Evolutionary conservation across 2,113 vertebrate species (phyloP).

Genomic region (Australoheros scitulus): DNA sequence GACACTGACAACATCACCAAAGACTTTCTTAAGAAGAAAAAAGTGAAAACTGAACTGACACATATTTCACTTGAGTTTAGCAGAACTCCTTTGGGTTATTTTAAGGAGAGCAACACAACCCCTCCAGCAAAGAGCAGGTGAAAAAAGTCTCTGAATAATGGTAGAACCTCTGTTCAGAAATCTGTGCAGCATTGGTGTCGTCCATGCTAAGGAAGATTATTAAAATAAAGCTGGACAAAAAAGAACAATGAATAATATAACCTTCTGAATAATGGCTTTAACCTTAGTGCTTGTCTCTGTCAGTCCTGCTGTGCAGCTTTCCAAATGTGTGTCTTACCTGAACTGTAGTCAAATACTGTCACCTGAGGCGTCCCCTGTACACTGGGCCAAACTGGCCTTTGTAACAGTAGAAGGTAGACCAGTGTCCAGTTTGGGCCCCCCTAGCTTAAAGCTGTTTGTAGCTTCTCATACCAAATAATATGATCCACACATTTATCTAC

Average conservation of each 20-base stretch:
- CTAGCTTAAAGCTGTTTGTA: neutral
- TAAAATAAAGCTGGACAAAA: neutral
- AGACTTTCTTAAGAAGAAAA: neutral
- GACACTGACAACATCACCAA: neutral
- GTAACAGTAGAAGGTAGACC: conserved; percentile 55
- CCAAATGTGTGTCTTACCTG: conserved; percentile 26
- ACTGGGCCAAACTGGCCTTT: conserved; percentile 45
- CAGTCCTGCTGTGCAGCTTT: neutral
- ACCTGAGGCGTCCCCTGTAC: conserved; percentile 39
- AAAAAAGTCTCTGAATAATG: neutral
- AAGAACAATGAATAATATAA: neutral
- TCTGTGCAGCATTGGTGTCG: neutral
- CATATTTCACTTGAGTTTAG: neutral
- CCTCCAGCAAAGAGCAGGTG: neutral
- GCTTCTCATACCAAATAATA: neutral
- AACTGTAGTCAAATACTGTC: conserved; percentile 23
- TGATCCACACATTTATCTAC: neutral
- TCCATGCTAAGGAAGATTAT: neutral
- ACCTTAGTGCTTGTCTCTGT: neutral
- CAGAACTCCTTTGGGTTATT: neutral
- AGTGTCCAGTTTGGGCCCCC: conserved; percentile 39
- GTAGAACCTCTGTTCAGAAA: neutral
- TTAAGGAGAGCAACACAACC: neutral
- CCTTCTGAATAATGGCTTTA: neutral
- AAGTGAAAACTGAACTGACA: neutral